Base-by-base conservation (phyloP, 2,797 vertebrate genomes). In the Margarornis squamiger region DNA sequence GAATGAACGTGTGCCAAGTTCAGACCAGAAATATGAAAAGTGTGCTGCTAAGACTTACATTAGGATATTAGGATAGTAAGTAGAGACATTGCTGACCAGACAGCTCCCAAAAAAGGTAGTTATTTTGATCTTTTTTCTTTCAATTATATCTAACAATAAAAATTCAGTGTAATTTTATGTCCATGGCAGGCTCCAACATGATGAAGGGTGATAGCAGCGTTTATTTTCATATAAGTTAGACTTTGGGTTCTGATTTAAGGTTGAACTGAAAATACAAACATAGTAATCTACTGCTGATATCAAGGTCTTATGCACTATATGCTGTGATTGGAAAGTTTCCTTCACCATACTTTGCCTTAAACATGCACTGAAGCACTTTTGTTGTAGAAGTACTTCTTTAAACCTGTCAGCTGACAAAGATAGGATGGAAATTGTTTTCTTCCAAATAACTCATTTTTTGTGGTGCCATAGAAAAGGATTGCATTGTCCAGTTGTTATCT, bases 151-250 rank as follows among this genome's bases (percentile, higher is more conserved):
- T 46, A 54, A 63, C 54, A 90, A 70, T 19, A 85, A 27, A 29
- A 85, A 6, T 66, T 71, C 38, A 43, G 26, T 63, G 18, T 26
- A 70, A 45, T 78, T 67, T 78, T 67, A 5, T 78, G 30, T 36
- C 48, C 29, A 8, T 55, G 71, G 27, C 48, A 70, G 39, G 21
- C 39, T 82, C 58, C 26, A 48, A 20, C 29, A 21, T 20, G 21
- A 72, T 17, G 16, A 66, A 48, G 70, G 29, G 16, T 48, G 59
- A 49, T 38, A 95, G 5, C 6, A 17, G 10, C 38, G 1, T 63
- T 90, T 85, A 38, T 89, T 85, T 85, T 70, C 16, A 30, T 66
- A 66, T 30, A 72, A 62, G 70, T 65, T 76, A 66, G 27, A 73
- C 72, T 82, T 48, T 34, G 17, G 12, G 26, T 70, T 87, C 66